Evolutionary conservation across 2,888 invertebrate genomes (phyloP).

Genomic region (Oxyteleia sp.): DNA sequence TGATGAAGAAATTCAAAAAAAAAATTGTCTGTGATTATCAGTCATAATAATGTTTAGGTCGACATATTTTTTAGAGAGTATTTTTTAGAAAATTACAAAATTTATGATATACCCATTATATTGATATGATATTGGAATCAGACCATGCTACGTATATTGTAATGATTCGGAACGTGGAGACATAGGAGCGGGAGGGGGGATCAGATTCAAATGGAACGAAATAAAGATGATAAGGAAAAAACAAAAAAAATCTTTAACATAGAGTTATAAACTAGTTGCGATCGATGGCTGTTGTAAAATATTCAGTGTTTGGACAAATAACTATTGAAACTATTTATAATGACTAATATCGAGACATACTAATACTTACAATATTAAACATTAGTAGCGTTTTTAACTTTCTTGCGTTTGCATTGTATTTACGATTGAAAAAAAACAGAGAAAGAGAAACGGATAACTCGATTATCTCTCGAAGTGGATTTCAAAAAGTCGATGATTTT

Average conservation of each 20-base stretch:
- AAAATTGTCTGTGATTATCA: slow-evolving; percentile 87
- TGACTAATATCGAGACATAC: slow-evolving; percentile 81
- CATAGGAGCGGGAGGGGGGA: slow-evolving; percentile 18
- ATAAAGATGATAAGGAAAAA: slow-evolving; percentile 43
- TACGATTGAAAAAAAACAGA: too few relatives aligned
- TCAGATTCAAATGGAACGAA: slow-evolving; percentile 39
- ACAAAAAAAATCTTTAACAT: slow-evolving; percentile 79
- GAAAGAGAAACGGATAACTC: too few relatives aligned
- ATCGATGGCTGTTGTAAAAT: slow-evolving; percentile 86
- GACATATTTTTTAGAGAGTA: slow-evolving; percentile 87
- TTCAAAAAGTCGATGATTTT: too few relatives aligned
- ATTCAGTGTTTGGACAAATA: slow-evolving; percentile 86
- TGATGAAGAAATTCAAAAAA: slow-evolving; percentile 76
- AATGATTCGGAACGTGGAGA: slow-evolving; percentile 40
- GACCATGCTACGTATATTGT: slow-evolving; percentile 77
- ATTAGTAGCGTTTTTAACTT: too few relatives aligned
- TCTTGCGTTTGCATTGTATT: too few relatives aligned
- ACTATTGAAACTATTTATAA: slow-evolving; percentile 85
- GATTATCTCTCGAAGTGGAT: too few relatives aligned
- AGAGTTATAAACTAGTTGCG: slow-evolving; percentile 84
- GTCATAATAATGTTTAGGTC: slow-evolving; percentile 87
- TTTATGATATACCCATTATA: slow-evolving; percentile 86
- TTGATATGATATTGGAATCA: slow-evolving; percentile 85
- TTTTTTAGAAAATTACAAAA: slow-evolving; percentile 87
- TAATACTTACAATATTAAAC: too few relatives aligned